A percentile compares a stretch with the other conserved stretches of the same genome.
Conservation (phyloP, 2,888 invertebrate genomes). For the Gonocerus acuteangulatus region DNA sequence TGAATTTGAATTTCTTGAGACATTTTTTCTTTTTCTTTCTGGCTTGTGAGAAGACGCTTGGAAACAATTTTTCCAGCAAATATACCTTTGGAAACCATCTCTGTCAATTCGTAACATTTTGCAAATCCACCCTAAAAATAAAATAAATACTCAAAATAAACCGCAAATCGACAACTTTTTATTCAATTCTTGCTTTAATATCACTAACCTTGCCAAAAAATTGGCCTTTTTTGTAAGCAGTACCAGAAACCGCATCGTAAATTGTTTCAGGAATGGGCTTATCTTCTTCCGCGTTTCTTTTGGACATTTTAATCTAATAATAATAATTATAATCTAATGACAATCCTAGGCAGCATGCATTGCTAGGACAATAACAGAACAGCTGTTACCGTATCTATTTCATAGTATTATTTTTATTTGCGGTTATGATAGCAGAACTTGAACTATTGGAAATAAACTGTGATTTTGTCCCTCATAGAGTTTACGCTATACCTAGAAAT, state of each 20-base stretch:
- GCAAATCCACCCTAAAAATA: conserved; percentile 87
- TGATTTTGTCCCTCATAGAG: too few relatives aligned
- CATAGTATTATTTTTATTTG: too few relatives aligned
- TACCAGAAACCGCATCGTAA: conserved; percentile 63
- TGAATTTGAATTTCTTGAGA: conserved; percentile 95
- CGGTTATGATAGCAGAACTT: too few relatives aligned
- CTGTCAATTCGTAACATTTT: conserved; percentile 93
- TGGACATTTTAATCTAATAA: conserved; percentile 11
- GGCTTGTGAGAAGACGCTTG: conserved; percentile 84
- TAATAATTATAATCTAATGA: too few relatives aligned
- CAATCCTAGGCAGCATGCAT: too few relatives aligned
- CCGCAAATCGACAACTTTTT: not conserved
- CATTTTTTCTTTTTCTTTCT: conserved; percentile 96
- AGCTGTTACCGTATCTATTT: too few relatives aligned
- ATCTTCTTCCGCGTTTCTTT: conserved; percentile 28
- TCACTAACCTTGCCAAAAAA: conserved; percentile 79
- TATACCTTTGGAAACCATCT: conserved; percentile 64
- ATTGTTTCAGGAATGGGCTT: conserved; percentile 69
- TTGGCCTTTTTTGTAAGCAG: conserved; percentile 71
- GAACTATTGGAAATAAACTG: too few relatives aligned
- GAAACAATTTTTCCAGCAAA: conserved; percentile 96
- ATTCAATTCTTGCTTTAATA: too few relatives aligned
- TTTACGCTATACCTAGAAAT: too few relatives aligned
- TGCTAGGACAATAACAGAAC: too few relatives aligned
- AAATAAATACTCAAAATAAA: not conserved